Evolutionary conservation across 2,797 vertebrate species (phyloP), one percentile per base, ranked within the genome.

Genomic region (Denticeps clupeoides): DNA sequence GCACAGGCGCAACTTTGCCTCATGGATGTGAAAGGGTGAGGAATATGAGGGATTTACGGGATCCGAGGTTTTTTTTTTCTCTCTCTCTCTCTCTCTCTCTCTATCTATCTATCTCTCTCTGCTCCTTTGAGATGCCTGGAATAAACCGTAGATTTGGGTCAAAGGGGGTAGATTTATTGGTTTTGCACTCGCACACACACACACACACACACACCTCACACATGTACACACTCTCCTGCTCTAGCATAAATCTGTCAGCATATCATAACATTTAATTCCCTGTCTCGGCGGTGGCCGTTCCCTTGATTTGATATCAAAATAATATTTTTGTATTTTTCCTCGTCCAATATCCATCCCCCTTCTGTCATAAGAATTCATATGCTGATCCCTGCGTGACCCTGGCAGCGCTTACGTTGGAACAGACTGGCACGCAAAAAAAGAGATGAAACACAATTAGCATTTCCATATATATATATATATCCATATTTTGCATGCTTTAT

Each of bases 91-190:
- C 13, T 33, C 13, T 33, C 6, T 18, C 33, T 19, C 16, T 16
- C 13, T 37, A 2, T 19, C 33, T 19, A 33, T 38, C 35, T 38
- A 35, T 38, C 9, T 11, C 3, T 19, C 3, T n/a, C n/a, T n/a
- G n/a, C n/a, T 2, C 26, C 40, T 45, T 28, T 40, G 18, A 49
- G 52, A 53, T 49, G n/a, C 12, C 42, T 8, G 13, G 38, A 37
- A 53, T 59, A 47, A 51, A 47, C 19, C 32, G 31, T 28, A 40
- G 13, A 46, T 49, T 62, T 24, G 40, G 15, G 56, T 61, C 35
- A 53, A 58, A 42, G 31, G 28, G 10, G 41, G 47, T 32, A 45
- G 29, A 35, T 46, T 52, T 57, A 65, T 56, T 53, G 29, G 29
- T 51, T 51, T 13, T 32, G 49, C 16, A 18, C 42, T n/a, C 38